Conservation (phyloP, 2,888 invertebrate genomes). For the Agrotis puta region DNA sequence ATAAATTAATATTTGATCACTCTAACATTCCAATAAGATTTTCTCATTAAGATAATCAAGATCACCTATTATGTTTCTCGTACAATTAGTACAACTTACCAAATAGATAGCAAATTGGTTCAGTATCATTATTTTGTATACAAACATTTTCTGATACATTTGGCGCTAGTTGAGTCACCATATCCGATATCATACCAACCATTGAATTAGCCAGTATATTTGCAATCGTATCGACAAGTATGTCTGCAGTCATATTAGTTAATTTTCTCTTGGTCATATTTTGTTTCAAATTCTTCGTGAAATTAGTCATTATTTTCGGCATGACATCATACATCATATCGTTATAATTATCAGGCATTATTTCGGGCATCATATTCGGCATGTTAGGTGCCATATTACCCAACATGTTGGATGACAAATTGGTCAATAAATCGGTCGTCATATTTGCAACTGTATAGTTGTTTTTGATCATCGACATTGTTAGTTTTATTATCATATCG, state of each 20-base stretch:
- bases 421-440: constrained; percentile 38
- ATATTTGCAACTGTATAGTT: constrained; percentile 46
- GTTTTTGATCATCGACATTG: constrained; percentile 56
- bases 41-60: too few species aligned
- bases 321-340: constrained; percentile 21
- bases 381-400: constrained; percentile 40
- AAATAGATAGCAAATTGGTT: constrained; percentile 78
- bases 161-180: constrained; percentile 25
- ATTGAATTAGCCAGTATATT: constrained; percentile 52
- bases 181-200: constrained; percentile 40
- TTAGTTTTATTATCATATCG: constrained; percentile 51
- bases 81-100: constrained; percentile 69
- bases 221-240: constrained; percentile 46
- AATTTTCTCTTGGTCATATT: constrained; percentile 14
- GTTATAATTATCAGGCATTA: constrained; percentile 43
- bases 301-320: constrained; percentile 44
- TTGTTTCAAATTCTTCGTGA: constrained; percentile 36
- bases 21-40: background rate
- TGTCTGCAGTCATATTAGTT: constrained; percentile 48
- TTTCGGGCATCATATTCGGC: constrained; percentile 51
- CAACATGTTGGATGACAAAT: constrained; percentile 44
- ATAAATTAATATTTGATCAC: background rate
- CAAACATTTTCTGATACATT: constrained; percentile 67
- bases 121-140: constrained; percentile 73
- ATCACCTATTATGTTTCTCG: background rate